phyloP scores from a whole-genome alignment of 92 coral and sea anemone species.

The Epizoanthus rinbou region DNA sequence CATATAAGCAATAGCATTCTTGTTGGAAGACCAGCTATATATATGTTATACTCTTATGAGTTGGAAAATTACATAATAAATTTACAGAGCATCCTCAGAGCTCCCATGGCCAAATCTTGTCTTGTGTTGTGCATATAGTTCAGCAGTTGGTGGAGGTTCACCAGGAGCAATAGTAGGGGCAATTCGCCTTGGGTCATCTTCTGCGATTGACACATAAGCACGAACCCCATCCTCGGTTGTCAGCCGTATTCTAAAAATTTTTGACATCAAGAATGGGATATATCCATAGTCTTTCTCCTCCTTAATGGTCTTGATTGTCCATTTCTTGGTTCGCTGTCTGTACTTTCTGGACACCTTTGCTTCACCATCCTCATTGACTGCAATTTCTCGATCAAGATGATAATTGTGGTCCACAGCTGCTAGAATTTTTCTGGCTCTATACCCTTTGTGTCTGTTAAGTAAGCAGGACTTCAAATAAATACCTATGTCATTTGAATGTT shows the following conservation, averaged over 20 bases:
- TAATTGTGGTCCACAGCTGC: conserved; percentile 54
- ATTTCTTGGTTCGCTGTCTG: conserved; percentile 42
- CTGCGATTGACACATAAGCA: conserved; percentile 27
- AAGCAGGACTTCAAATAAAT: too few relatives aligned
- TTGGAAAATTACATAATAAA: too few relatives aligned
- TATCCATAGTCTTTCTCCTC: conserved; percentile 46
- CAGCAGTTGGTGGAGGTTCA: conserved; percentile 13
- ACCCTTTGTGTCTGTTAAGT: conserved; percentile 25
- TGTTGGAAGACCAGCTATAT: too few relatives aligned
- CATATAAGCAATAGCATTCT: too few relatives aligned
- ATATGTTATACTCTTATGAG: too few relatives aligned
- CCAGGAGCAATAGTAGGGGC: conserved; percentile 44
- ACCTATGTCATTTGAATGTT: too few relatives aligned
- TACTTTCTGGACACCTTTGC: conserved; percentile 37
- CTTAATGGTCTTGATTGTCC: conserved; percentile 44
- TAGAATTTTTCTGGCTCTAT: conserved; percentile 56
- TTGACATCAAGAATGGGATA: conserved; percentile 49
- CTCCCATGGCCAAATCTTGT: conserved; percentile 1
- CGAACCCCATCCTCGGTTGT: conserved; percentile 32
- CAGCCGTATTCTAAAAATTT: conserved; percentile 29
- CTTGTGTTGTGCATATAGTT: conserved; percentile 29
- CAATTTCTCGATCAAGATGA: conserved; percentile 38
- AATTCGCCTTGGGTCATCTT: conserved; percentile 38
- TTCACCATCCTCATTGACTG: conserved; percentile 37
- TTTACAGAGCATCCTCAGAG: too few relatives aligned